Evolutionary conservation across 2,888 invertebrate species (phyloP).

Genomic region (Drosophila parthenogenetica): DNA sequence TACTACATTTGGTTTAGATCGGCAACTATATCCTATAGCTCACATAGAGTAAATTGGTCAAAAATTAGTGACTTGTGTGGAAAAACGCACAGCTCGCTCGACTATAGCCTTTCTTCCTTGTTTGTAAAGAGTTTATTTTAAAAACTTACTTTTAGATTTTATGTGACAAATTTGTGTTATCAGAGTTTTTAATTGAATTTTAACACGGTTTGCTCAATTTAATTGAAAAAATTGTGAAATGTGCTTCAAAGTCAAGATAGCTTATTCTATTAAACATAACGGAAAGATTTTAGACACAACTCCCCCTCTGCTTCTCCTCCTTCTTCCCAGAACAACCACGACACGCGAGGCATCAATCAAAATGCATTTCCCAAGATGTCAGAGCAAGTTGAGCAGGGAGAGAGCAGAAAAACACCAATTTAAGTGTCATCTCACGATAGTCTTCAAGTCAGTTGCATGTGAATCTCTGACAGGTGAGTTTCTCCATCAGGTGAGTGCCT

Average conservation of each 20-base stretch:
- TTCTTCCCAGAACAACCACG: neutral
- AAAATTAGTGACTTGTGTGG: too few species aligned
- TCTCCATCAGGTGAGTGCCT: slow-evolving; percentile 18
- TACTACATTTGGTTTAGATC: too few species aligned
- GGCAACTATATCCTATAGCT: too few species aligned
- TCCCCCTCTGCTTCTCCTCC: neutral
- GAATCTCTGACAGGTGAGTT: slow-evolving; percentile 42
- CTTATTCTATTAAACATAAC: slow-evolving; percentile 17
- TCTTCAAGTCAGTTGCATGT: slow-evolving; percentile 50
- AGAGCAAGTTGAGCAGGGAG: slow-evolving; percentile 22
- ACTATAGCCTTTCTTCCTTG: too few species aligned
- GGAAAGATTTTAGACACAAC: slow-evolving; percentile 1
- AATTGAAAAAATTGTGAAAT: slow-evolving; percentile 8
- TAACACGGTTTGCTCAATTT: neutral
- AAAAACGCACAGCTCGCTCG: too few species aligned
- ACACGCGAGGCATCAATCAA: slow-evolving; percentile 67
- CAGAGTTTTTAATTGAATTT: neutral
- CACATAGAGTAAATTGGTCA: too few species aligned
- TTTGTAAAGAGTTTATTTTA: neutral
- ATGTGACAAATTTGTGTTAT: neutral
- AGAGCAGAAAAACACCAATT: slow-evolving; percentile 23
- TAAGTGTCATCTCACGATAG: slow-evolving; percentile 65
- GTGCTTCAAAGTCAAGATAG: slow-evolving; percentile 24
- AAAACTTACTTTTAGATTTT: neutral
- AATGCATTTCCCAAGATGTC: slow-evolving; percentile 49